These are phyloP conservation scores for Crotalus tigris DNA, from an alignment of 2,113 vertebrate genomes.

Conservation along the genomic window DNA sequence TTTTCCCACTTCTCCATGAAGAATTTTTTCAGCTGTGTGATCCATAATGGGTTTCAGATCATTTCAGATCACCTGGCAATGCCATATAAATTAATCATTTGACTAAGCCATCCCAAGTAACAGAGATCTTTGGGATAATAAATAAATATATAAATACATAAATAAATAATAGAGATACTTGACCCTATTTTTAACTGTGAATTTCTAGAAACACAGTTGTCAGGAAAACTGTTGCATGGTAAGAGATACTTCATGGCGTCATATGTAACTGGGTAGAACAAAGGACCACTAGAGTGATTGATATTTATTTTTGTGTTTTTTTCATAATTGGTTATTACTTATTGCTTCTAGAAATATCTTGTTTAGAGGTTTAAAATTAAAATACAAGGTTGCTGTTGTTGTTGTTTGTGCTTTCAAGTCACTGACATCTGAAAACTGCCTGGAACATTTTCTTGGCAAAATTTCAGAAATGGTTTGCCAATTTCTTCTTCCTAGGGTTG, in stretches of 20 bases:
- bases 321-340: neutral
- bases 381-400: neutral
- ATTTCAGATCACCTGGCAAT: neutral
- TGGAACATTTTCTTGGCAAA: neutral
- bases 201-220: neutral
- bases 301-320: neutral
- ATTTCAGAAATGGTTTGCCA: neutral
- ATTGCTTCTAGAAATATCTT: neutral
- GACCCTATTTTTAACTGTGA: neutral
- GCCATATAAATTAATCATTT: neutral
- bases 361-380: neutral
- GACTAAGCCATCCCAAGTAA: neutral
- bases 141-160: too few species aligned
- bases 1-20: neutral
- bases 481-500: neutral
- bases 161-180: neutral
- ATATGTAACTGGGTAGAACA: neutral
- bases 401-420: neutral
- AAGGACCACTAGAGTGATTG: neutral
- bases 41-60: neutral
- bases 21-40: neutral
- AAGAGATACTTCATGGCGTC: neutral
- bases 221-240: neutral
- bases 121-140: too few species aligned
- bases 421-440: neutral